Percentiles rank a stretch among this genome's conserved stretches.
Evolutionary conservation across 1,140 invertebrate genomes (phyloP).

Genomic region (Centruroides sculpturatus): DNA sequence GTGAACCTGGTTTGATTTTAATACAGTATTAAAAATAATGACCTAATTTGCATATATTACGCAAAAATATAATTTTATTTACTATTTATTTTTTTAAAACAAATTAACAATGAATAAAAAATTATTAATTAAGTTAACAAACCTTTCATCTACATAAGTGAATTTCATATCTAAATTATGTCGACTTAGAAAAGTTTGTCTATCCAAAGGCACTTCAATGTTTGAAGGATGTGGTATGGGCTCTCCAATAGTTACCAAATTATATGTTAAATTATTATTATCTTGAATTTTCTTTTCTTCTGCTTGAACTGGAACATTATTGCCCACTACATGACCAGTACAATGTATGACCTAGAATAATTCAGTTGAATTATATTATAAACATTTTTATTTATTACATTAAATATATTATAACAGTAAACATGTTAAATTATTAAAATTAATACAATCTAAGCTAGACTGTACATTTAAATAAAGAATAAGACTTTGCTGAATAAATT

Average conservation of each 20-base stretch:
- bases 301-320: conserved; percentile 6
- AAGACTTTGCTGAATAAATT: no score
- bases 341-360: conserved; percentile 67
- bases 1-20: no score
- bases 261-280: conserved; percentile 21
- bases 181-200: conserved; percentile 76
- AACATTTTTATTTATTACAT: neutral
- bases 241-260: conserved; percentile 61
- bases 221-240: conserved; percentile 86
- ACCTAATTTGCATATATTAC: no score
- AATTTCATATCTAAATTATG: conserved; percentile 89
- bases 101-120: no score
- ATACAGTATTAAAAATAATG: no score
- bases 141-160: conserved; percentile 86
- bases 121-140: conserved; percentile 28
- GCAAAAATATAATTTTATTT: no score
- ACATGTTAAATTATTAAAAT: no score
- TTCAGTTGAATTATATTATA: neutral
- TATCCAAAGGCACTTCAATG: conserved; percentile 74
- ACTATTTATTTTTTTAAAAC: no score
- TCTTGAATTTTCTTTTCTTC: no score
- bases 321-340: conserved; percentile 54
- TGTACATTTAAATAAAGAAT: no score
- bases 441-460: no score
- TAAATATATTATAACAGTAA: no score